phyloP scores from a whole-genome alignment of 92 coral and sea anemone species.

The Scolanthus callimorphus region DNA sequence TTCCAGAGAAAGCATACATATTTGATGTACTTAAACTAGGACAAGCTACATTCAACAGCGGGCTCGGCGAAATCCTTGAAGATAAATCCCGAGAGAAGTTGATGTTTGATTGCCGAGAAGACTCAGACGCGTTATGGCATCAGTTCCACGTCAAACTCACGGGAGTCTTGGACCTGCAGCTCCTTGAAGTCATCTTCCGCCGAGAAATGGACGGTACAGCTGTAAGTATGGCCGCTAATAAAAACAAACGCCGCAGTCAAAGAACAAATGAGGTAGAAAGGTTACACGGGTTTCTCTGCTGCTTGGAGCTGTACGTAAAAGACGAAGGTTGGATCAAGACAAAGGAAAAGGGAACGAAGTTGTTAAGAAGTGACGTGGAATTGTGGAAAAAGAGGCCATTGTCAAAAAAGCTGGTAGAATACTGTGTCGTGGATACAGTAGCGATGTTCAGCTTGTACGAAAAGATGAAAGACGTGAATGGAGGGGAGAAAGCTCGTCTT shows the following conservation, averaged over 20 bases:
- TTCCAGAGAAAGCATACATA: slow-evolving; percentile 59
- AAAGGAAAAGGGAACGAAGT: slow-evolving; percentile 45
- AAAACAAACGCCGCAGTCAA: slow-evolving; percentile 46
- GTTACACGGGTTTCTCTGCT: slow-evolving; percentile 59
- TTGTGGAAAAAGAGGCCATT: slow-evolving; percentile 64
- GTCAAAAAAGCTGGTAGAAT: slow-evolving; percentile 39
- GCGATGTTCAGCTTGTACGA: no score
- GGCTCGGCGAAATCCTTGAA: slow-evolving; percentile 67
- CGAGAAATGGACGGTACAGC: slow-evolving; percentile 29
- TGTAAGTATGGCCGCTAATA: slow-evolving; percentile 9
- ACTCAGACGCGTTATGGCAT: slow-evolving; percentile 65
- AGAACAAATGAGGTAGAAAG: slow-evolving; percentile 46
- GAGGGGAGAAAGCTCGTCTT: slow-evolving; percentile 46
- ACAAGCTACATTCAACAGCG: slow-evolving; percentile 44
- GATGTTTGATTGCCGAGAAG: slow-evolving; percentile 82
- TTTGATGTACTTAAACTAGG: slow-evolving; percentile 57
- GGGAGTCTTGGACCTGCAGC: slow-evolving; percentile 79
- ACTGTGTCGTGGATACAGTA: slow-evolving; percentile 70
- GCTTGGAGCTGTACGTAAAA: slow-evolving; percentile 65
- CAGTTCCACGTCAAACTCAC: slow-evolving; percentile 44
- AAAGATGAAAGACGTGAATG: slow-evolving; percentile 59
- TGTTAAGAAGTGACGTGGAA: slow-evolving; percentile 3
- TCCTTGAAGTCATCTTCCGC: slow-evolving; percentile 74
- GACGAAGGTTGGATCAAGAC: slow-evolving; percentile 38
- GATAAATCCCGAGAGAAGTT: slow-evolving; percentile 59